These are phyloP conservation scores for Euproctis similis DNA, from an alignment of 2,888 invertebrate genomes.

Conservation along the genomic window DNA sequence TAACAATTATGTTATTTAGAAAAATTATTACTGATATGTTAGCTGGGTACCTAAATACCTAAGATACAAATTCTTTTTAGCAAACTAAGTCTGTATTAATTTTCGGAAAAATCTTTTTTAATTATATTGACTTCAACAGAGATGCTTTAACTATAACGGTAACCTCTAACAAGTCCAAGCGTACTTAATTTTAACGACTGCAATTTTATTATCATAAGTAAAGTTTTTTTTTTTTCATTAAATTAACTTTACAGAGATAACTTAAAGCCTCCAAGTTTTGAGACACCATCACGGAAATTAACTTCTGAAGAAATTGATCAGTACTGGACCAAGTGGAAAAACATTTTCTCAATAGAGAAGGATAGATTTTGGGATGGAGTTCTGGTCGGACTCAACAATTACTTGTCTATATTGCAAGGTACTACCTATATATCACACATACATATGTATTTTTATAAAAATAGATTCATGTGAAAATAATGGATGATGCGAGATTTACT, in stretches of 20 bases:
- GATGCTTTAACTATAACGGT: too few relatives aligned
- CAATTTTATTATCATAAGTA: background rate
- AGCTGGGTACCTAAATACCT: too few relatives aligned
- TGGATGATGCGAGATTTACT: too few relatives aligned
- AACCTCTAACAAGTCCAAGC: background rate
- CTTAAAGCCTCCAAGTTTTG: conserved; percentile 55
- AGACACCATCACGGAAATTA: conserved; percentile 74
- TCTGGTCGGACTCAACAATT: conserved; percentile 78
- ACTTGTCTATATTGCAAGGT: conserved; percentile 80
- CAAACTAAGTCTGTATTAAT: too few relatives aligned
- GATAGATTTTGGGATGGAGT: conserved; percentile 83
- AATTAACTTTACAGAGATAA: conserved; percentile 37
- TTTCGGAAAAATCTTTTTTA: too few relatives aligned
- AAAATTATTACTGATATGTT: too few relatives aligned
- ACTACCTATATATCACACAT: too few relatives aligned
- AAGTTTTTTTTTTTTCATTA: background rate
- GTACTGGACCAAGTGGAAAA: conserved; percentile 81
- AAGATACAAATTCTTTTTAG: too few relatives aligned
- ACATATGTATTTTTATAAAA: too few relatives aligned
- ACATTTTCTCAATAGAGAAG: conserved; percentile 76
- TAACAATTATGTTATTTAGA: too few relatives aligned
- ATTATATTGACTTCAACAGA: too few relatives aligned
- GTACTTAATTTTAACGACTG: background rate
- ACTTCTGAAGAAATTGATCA: conserved; percentile 72
- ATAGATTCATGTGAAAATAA: too few relatives aligned